Base-by-base conservation (phyloP, 1,140 invertebrate species). In the Rhizoglyphus robini region DNA sequence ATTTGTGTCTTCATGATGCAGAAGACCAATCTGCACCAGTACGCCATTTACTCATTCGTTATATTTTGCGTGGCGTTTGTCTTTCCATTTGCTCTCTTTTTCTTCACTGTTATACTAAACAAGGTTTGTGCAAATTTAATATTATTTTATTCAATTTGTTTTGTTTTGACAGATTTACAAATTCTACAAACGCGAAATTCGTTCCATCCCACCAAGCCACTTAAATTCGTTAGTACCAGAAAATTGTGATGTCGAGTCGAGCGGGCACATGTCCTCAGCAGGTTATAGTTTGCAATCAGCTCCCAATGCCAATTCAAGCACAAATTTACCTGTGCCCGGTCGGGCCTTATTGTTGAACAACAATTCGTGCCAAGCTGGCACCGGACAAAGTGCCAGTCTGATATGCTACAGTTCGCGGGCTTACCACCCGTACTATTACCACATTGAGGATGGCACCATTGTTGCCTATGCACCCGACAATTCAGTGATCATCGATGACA, bases 1-100 rank as follows among this genome's bases (percentile, higher is more conserved):
- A 64, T 64, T 29, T 64, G 46, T 64, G 63, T 48, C 3, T 64
- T 64, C 31, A 51, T 64, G 47, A 49, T 64, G 63, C 63, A 64
- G 47, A 64, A 64, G 27, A 64, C 41, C n/a, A 64, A 64, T 64
- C 63, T 64, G n/a, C 63, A 64, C 32, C 38, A 64, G 29, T 64
- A 64, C 41, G 63, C 63, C 27, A 64, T 64, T 3, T 64, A 64
- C 31, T 48, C 63, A 51, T 64, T 64, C 31, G 63, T 64, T 18
- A 49, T 64, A 5, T 64, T 64, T 32, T 64, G 63, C 31, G 41
- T 32, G 25, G 63, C 63, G 3, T 64, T 64, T 51, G 47, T 64
- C 30, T 64, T 64, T 64, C 63, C 63, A 51, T 64, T 64, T 38
- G 47, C 47, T 5, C 27, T 64, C 11, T 64, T 64, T 47, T 64